These are phyloP conservation scores for Archips xylosteana DNA, from an alignment of 2,888 invertebrate genomes.

Conservation along the genomic window DNA sequence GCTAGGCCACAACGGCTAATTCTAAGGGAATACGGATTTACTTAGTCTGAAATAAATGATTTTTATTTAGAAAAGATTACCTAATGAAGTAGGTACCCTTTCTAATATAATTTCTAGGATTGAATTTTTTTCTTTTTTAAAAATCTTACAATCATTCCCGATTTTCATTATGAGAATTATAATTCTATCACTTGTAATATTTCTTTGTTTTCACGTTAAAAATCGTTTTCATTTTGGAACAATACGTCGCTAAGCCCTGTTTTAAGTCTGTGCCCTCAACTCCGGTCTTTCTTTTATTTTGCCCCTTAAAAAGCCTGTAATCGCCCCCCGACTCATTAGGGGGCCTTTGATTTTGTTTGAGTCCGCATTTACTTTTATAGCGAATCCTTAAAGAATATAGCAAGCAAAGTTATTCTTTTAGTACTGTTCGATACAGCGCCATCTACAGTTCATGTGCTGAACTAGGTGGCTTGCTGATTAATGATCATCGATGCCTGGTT, in stretches of 20 bases:
- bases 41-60: no score
- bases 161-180: no score
- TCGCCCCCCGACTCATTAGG: conserved; percentile 50
- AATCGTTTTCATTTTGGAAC: conserved; percentile 20
- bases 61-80: no score
- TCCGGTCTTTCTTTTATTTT: conserved; percentile 43
- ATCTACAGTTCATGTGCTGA: no score
- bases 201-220: background rate
- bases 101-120: no score
- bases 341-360: conserved; percentile 48
- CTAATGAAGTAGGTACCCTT: no score
- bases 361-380: conserved; percentile 35
- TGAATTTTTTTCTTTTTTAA: no score
- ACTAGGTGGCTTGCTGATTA: no score
- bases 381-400: conserved; percentile 14
- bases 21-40: no score
- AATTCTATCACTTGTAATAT: background rate
- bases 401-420: conserved; percentile 2
- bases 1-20: no score
- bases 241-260: conserved; percentile 17
- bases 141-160: no score
- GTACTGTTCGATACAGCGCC: background rate
- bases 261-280: conserved; percentile 28
- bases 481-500: no score
- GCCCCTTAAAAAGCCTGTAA: conserved; percentile 43